phyloP scores from a whole-genome alignment of 2,113 vertebrate species.

The Climacteris rufus region DNA sequence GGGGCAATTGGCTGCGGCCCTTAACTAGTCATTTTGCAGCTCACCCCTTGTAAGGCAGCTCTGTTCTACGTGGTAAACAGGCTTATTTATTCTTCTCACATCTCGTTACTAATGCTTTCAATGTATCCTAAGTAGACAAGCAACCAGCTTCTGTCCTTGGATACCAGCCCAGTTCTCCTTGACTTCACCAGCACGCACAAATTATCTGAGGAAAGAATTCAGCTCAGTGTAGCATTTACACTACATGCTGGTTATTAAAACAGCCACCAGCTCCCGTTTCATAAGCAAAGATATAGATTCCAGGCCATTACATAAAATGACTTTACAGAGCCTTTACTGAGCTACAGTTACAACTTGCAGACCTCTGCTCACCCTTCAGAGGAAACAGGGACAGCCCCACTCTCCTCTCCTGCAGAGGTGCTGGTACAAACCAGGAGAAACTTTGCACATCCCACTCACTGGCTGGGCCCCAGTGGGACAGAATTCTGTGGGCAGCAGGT shows the following conservation, averaged over 20 bases:
- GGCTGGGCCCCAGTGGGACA: not conserved
- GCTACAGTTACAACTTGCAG: not conserved
- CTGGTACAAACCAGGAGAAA: not conserved
- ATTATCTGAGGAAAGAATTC: not conserved
- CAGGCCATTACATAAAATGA: not conserved
- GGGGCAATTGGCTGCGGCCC: not conserved
- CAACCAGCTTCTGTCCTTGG: not conserved
- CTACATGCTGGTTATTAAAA: not conserved
- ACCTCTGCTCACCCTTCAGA: not conserved
- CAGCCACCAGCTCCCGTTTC: not conserved
- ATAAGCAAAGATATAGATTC: not conserved
- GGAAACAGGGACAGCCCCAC: not conserved
- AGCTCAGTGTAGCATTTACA: not conserved
- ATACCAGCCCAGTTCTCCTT: not conserved
- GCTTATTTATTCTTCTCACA: not conserved
- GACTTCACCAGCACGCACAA: not conserved
- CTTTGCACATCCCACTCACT: not conserved
- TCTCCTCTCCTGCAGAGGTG: not conserved
- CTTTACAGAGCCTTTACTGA: not conserved
- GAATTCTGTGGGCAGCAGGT: not conserved
- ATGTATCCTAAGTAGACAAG: not conserved
- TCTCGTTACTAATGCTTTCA: not conserved
- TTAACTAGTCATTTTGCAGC: not conserved
- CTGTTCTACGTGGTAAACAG: not conserved
- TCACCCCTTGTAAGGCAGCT: not conserved